Evolutionary conservation across 2,888 invertebrate species (phyloP).

Genomic region (Mechanitis mazaeus): DNA sequence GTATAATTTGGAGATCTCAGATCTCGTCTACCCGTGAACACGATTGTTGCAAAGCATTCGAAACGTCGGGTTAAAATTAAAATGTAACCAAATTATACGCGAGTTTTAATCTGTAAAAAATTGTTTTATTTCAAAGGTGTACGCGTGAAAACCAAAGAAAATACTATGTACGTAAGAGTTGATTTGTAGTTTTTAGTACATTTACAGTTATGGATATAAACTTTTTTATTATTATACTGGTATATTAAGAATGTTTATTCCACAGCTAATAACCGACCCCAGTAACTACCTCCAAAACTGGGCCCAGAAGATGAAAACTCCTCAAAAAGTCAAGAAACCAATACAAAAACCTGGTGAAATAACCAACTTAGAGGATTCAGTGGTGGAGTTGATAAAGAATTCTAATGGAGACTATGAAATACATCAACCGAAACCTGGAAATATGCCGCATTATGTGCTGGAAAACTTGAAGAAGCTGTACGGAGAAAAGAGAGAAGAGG

Average conservation of each 20-base stretch:
- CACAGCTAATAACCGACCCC: slow-evolving; percentile 66
- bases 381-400: slow-evolving; percentile 62
- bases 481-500: slow-evolving; percentile 55
- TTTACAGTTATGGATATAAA: no score
- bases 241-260: slow-evolving; percentile 10
- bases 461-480: slow-evolving; percentile 53
- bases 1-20: no score
- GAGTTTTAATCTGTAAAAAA: no score
- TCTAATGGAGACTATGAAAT: slow-evolving; percentile 63
- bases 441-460: slow-evolving; percentile 55
- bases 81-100: no score
- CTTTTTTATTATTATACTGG: no score
- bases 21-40: no score
- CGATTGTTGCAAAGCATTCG: no score
- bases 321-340: slow-evolving; percentile 36
- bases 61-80: no score
- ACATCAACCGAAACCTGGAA: slow-evolving; percentile 59
- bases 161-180: no score
- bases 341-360: slow-evolving; percentile 44
- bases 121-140: no score
- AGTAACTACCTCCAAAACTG: slow-evolving; percentile 78
- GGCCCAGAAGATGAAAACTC: slow-evolving; percentile 75
- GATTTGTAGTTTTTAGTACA: no score
- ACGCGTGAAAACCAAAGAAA: no score
- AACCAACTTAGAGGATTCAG: slow-evolving; percentile 60